A percentile compares a stretch with the other conserved stretches of the same genome.
Evolutionary conservation across 2,113 vertebrate species (phyloP).

Genomic region (Barnardius zonarius): DNA sequence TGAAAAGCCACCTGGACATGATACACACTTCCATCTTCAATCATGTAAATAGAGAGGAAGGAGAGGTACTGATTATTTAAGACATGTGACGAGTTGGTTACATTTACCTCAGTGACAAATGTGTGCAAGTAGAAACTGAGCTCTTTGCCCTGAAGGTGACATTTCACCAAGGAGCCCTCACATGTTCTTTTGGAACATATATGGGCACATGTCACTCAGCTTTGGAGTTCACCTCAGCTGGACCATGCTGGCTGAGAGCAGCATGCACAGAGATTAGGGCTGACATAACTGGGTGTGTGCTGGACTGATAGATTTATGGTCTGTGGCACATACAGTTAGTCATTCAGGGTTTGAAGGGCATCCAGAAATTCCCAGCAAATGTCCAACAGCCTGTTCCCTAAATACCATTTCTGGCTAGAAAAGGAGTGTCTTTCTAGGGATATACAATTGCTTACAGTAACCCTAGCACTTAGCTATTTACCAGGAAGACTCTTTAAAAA

Average conservation of each 20-base stretch:
- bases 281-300: neutral
- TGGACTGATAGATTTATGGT: neutral
- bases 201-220: neutral
- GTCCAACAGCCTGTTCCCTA: neutral
- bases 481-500: neutral
- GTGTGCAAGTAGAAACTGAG: neutral
- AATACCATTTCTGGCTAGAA: neutral
- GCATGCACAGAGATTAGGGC: neutral
- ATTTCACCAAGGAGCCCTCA: neutral
- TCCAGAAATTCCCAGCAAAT: constrained; percentile 13
- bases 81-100: rapidly evolving
- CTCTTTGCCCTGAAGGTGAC: neutral
- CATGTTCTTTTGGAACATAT: neutral
- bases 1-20: neutral
- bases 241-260: neutral
- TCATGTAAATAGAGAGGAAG: neutral
- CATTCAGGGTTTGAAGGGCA: constrained; percentile 5
- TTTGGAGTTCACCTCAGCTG: neutral
- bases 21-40: neutral
- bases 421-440: neutral
- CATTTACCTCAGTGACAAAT: neutral
- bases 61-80: neutral
- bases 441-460: neutral
- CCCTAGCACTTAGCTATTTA: neutral
- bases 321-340: neutral